Evolutionary conservation across 2,113 vertebrate genomes (phyloP).

Genomic region (Kryptolebias marmoratus): DNA sequence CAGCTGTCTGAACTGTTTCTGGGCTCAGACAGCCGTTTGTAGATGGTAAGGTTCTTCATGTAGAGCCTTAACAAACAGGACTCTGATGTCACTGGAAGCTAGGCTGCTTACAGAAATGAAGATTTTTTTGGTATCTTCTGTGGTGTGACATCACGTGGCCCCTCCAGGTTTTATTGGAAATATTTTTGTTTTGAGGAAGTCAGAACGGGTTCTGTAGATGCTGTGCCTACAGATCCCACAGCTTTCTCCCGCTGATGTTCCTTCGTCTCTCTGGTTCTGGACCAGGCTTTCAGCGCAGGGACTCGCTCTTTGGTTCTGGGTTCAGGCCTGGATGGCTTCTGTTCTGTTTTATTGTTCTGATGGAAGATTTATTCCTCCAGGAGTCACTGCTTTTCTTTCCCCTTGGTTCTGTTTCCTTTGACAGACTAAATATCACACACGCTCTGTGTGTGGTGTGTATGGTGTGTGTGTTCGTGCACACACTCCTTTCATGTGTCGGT

Average conservation of each 20-base stretch:
- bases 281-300: neutral
- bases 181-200: no score
- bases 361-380: conserved; percentile 1
- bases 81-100: no score
- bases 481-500: conserved; percentile 32
- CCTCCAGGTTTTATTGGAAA: no score
- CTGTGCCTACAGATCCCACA: no score
- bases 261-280: no score
- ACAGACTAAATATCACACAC: conserved; percentile 11
- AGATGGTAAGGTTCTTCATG: no score
- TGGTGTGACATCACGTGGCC: neutral
- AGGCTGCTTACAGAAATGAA: neutral
- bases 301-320: neutral
- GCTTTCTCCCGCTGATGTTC: neutral
- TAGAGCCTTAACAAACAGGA: no score
- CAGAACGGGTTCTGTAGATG: no score
- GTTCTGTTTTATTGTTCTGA: neutral
- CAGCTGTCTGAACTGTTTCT: no score
- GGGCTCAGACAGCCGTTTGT: no score
- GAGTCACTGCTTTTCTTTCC: conserved; percentile 36
- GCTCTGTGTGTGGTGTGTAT: neutral
- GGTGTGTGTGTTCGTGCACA: neutral
- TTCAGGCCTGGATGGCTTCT: conserved; percentile 5
- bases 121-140: neutral
- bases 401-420: conserved; percentile 21